Percentiles rank a stretch among this genome's conserved stretches.
phyloP scores from a whole-genome alignment of 37 sponge, comb jelly and placozoan species.

The Aplysina aerophoba region DNA sequence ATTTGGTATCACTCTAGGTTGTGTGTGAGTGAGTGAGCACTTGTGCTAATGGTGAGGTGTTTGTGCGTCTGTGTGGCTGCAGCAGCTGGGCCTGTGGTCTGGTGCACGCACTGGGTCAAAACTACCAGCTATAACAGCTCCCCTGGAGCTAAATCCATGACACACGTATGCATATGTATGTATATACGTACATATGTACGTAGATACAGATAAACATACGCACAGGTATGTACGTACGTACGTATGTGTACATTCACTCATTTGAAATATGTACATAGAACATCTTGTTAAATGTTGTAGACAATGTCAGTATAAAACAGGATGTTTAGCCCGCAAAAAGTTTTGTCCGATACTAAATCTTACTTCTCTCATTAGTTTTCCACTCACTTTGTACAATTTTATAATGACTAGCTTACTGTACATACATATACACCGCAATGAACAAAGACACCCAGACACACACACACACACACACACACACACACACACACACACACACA shows the following conservation, averaged over 20 bases:
- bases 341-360: too few species aligned
- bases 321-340: too few species aligned
- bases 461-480: constrained; percentile 36
- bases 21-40: too few species aligned
- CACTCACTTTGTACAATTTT: background rate
- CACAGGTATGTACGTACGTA: constrained; percentile 10
- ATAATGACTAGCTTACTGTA: background rate
- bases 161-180: constrained; percentile 11
- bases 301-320: too few species aligned
- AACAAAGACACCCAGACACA: background rate
- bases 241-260: background rate
- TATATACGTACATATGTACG: background rate
- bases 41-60: too few species aligned
- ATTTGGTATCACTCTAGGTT: too few species aligned
- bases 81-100: too few species aligned
- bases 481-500: constrained; percentile 28
- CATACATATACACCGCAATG: background rate
- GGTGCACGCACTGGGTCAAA: too few species aligned
- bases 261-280: too few species aligned
- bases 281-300: too few species aligned
- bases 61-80: too few species aligned
- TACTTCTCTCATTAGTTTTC: too few species aligned
- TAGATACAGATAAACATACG: background rate
- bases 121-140: background rate
- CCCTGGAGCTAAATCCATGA: background rate